Evolutionary conservation across 2,113 vertebrate species (phyloP).

Genomic region (Craseonycteris thonglongyai): DNA sequence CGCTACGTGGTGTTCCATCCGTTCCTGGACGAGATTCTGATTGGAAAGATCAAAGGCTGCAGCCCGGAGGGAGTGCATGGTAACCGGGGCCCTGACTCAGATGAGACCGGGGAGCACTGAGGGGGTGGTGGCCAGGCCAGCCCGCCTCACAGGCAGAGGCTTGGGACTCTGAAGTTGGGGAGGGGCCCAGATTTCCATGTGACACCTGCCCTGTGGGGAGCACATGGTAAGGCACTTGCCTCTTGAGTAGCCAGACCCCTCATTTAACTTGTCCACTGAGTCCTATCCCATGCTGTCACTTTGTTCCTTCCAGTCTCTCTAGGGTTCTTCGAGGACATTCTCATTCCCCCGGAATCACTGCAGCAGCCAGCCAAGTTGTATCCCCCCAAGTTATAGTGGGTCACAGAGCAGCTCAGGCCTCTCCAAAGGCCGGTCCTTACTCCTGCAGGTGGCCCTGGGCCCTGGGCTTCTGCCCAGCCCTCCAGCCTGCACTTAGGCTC

Average conservation of each 20-base stretch:
- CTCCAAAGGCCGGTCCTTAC: not conserved
- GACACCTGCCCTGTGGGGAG: not conserved
- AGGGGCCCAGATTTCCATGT: not conserved
- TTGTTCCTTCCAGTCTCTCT: conserved; percentile 84
- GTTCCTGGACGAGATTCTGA: conserved; percentile 94
- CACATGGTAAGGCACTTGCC: not conserved
- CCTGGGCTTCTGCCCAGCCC: not conserved
- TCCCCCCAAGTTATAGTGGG: conserved; percentile 74
- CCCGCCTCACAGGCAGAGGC: not conserved
- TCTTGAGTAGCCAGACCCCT: not conserved
- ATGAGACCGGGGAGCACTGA: rapidly evolving
- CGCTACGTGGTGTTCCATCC: conserved; percentile 96
- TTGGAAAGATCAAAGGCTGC: conserved; percentile 96
- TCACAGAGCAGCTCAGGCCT: not conserved
- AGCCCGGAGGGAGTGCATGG: conserved; percentile 94
- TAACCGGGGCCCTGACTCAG: conserved; percentile 46
- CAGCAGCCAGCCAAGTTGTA: conserved; percentile 98
- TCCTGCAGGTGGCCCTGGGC: not conserved
- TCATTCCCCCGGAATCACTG: conserved; percentile 94
- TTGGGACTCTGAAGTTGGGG: not conserved
- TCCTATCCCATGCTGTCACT: not conserved
- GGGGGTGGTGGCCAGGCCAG: not conserved
- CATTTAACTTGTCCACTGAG: not conserved
- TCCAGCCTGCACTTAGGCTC: not conserved
- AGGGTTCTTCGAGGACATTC: conserved; percentile 95